Evolutionary conservation across 2,888 invertebrate genomes (phyloP).

Genomic region (Drosophila anceps): DNA sequence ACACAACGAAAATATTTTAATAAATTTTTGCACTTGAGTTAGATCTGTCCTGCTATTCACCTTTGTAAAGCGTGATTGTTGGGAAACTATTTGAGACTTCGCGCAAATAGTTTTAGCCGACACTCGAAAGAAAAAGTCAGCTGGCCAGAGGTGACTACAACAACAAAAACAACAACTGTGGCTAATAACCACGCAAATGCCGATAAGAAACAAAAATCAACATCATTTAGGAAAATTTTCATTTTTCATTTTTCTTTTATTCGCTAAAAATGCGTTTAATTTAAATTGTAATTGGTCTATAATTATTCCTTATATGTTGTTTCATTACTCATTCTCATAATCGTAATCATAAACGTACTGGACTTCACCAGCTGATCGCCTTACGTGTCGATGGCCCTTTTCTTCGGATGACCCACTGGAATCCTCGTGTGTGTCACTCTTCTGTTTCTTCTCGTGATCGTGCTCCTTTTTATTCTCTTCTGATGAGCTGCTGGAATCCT

Average conservation of each 20-base stretch:
- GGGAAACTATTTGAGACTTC: conserved; percentile 5
- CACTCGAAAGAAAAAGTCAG: not conserved
- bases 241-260: conserved; percentile 21
- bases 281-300: not conserved
- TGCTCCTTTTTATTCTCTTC: not conserved
- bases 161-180: not conserved
- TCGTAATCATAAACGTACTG: not conserved
- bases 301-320: conserved; percentile 56
- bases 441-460: conserved; percentile 33
- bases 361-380: not conserved
- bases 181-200: not conserved
- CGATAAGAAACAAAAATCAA: conserved; percentile 1
- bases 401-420: conserved; percentile 1
- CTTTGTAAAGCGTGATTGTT: not conserved
- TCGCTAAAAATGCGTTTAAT: conserved; percentile 18
- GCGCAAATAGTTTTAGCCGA: not conserved
- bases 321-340: conserved; percentile 69
- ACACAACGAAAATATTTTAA: not conserved
- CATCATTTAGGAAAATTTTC: not conserved
- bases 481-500: not conserved
- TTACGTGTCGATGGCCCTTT: not conserved
- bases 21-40: not conserved
- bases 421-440: not conserved
- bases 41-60: not conserved
- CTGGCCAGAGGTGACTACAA: conserved; percentile 20